Evolutionary conservation across 2,113 vertebrate genomes (phyloP), one percentile per base, ranked within the genome.

Genomic region (Phoenicopterus ruber): DNA sequence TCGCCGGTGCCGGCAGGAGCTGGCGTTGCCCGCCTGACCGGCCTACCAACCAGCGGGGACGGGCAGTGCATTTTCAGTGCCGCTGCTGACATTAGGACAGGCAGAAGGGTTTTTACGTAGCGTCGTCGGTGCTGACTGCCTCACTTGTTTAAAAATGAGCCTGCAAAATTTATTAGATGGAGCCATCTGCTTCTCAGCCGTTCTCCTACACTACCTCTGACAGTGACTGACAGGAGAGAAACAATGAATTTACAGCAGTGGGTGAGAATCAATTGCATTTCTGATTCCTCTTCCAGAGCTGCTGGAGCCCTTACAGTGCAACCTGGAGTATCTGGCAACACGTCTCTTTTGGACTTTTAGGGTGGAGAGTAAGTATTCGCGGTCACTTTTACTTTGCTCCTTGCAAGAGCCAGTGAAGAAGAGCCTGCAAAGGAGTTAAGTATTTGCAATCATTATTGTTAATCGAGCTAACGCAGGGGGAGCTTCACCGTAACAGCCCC

Each of bases 171-270:
- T 94, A 94, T 95, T 97, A 94, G 93, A 89, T 95, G 91, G 79
- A 96, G 86, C 96, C 95, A 96, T 96, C 94, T 97, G 96, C 91
- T 96, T 97, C 94, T 94, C 92, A 93, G 94, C 69, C 69, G 46
- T 93, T 97, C 95, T 96, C 91, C 94, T 96, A 94, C 94, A 92
- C 86, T 86, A 84, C 57, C 52, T n/a, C 72, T 94, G 96, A 94
- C 93, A 93, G 88, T 95, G 95, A 96, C 52, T 94, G 96, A 94
- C 88, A 91, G 89, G 83, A 93, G 44, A 95, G 88, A 96, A 97
- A 96, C 95, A 96, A 94, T 93, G 92, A 94, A 94, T 92, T 94
- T 96, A 96, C 83, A 76, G 91, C 77, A 94, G 93, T 91, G 91
- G 86, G 88, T 92, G 94, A 59, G 34, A 94, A 94, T 91, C 86